phyloP scores from a whole-genome alignment of 37 sponge, comb jelly and placozoan species.

The Theonella swinhoei region DNA sequence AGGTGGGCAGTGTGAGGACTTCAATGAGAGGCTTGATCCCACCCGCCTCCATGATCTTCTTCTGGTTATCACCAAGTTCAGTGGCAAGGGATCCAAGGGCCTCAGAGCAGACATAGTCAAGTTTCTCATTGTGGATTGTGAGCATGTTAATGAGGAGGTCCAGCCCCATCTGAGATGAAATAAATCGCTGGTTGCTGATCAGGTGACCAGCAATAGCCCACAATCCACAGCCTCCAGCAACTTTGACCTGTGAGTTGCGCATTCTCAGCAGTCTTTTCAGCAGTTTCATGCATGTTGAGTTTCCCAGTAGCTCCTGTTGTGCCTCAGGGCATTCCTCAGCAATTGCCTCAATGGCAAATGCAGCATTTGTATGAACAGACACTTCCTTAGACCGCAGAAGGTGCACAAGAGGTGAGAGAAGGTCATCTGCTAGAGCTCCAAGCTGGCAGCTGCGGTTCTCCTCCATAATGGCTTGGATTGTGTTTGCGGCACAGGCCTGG shows the following conservation, averaged over 20 bases:
- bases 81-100: slow-evolving; percentile 77
- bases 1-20: slow-evolving; percentile 41
- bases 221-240: slow-evolving; percentile 73
- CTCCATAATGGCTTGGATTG: slow-evolving; percentile 42
- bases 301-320: slow-evolving; percentile 49
- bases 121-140: slow-evolving; percentile 46
- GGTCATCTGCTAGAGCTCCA: slow-evolving; percentile 22
- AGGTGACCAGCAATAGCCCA: slow-evolving; percentile 84
- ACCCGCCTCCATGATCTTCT: slow-evolving; percentile 48
- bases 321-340: slow-evolving; percentile 50
- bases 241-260: slow-evolving; percentile 64
- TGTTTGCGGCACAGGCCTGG: slow-evolving; percentile 42
- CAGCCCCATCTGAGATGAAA: slow-evolving; percentile 82
- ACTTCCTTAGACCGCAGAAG: slow-evolving; percentile 56
- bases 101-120: slow-evolving; percentile 78
- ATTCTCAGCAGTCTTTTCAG: slow-evolving; percentile 76
- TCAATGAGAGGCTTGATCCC: slow-evolving; percentile 73
- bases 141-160: slow-evolving; percentile 75
- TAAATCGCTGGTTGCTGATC: slow-evolving; percentile 59
- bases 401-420: slow-evolving; percentile 35
- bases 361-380: slow-evolving; percentile 72
- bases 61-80: slow-evolving; percentile 71
- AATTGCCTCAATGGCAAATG: slow-evolving; percentile 66
- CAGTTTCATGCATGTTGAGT: slow-evolving; percentile 38
- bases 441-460: slow-evolving; percentile 57